Percentiles rank a stretch among this genome's conserved stretches.
Evolutionary conservation across 2,797 vertebrate species (phyloP).

Genomic region (Tragopan temminckii): DNA sequence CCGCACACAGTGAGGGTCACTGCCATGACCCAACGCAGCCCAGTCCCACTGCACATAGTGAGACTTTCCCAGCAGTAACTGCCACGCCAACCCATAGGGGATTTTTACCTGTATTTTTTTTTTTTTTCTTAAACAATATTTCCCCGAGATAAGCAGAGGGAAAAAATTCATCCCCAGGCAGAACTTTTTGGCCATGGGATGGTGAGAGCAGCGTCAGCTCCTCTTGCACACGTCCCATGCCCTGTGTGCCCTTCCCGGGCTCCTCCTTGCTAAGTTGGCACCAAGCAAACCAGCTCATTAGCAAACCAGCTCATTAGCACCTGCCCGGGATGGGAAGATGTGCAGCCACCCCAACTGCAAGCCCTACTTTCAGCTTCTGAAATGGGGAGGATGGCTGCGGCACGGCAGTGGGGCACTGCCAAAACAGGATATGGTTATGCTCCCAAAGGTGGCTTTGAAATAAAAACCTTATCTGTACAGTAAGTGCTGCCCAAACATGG

Average conservation of each 20-base stretch:
- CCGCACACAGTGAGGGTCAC: neutral
- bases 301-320: neutral
- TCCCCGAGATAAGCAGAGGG: neutral
- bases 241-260: fast-evolving
- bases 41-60: neutral
- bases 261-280: neutral
- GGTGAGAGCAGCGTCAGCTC: neutral
- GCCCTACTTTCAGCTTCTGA: neutral
- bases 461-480: neutral
- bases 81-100: fast-evolving
- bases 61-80: neutral
- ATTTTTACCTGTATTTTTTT: neutral
- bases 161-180: neutral
- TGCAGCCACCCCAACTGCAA: neutral
- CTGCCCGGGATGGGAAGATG: fast-evolving
- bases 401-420: fast-evolving
- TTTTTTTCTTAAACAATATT: neutral
- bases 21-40: neutral
- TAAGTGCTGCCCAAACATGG: fast-evolving
- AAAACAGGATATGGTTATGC: conserved; percentile 29
- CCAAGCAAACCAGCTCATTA: fast-evolving
- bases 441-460: neutral
- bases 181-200: fast-evolving
- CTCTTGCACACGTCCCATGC: fast-evolving
- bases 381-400: neutral